These are phyloP conservation scores for Atta colombica DNA, from an alignment of 1,140 invertebrate genomes.

Conservation along the genomic window DNA sequence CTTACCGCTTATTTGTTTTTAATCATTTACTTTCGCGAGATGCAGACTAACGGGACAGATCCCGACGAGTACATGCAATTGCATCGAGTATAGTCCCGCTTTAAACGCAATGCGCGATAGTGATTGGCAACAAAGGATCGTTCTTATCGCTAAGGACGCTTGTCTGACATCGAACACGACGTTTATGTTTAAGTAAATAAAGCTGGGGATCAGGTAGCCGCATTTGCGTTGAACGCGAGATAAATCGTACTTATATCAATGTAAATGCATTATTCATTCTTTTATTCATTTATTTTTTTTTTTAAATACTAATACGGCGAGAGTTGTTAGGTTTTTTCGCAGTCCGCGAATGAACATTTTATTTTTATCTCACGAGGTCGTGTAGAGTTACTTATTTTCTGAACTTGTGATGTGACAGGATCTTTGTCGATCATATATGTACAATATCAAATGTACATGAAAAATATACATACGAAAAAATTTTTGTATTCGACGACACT, in stretches of 20 bases:
- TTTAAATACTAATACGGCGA: slow-evolving; percentile 35
- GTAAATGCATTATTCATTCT: slow-evolving; percentile 28
- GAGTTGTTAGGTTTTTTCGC: background rate
- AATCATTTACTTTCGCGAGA: slow-evolving; percentile 45
- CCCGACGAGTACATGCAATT: slow-evolving; percentile 30
- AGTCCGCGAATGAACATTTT: background rate
- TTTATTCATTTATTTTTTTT: background rate
- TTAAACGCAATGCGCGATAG: background rate
- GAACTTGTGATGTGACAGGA: background rate
- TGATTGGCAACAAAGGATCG: slow-evolving; percentile 7
- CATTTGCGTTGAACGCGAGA: background rate
- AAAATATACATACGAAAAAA: background rate
- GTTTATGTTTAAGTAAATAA: slow-evolving; percentile 3
- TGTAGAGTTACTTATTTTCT: background rate
- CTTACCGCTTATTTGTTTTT: slow-evolving; percentile 16
- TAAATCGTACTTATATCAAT: background rate
- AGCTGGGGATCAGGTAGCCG: background rate
- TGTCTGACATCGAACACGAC: slow-evolving; percentile 20
- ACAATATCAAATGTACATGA: background rate
- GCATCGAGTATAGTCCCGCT: background rate
- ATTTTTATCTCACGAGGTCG: slow-evolving; percentile 44
- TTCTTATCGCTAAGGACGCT: slow-evolving; percentile 23
- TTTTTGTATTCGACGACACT: background rate
- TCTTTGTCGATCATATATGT: background rate
- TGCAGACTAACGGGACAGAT: slow-evolving; percentile 9